Conservation (phyloP, 2,797 vertebrate species). For the Hypotaenidia philippensis region DNA sequence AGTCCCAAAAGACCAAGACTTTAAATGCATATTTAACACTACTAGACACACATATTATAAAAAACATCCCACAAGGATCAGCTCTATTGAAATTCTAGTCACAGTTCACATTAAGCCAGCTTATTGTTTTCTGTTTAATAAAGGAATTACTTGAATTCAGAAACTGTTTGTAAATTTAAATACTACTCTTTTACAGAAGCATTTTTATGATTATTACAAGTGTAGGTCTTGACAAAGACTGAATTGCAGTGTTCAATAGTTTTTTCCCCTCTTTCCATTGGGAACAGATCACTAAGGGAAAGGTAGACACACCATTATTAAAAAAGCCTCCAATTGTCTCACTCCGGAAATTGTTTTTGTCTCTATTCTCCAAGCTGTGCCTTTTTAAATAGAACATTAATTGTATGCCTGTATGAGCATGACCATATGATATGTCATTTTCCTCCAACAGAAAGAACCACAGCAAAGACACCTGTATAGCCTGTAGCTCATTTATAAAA, state of each 20-base stretch:
- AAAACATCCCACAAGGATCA: neutral
- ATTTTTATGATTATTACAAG: neutral
- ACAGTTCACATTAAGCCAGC: slow-evolving; percentile 36
- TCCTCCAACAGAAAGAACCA: neutral
- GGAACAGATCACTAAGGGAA: neutral
- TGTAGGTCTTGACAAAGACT: neutral
- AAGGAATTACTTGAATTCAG: slow-evolving; percentile 57
- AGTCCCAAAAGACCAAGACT: neutral
- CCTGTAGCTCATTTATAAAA: neutral
- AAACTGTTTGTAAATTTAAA: slow-evolving; percentile 48
- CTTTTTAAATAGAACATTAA: neutral
- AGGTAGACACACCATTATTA: neutral
- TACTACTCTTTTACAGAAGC: slow-evolving; percentile 10
- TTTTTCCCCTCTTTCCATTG: neutral
- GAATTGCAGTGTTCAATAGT: neutral
- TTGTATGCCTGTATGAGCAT: neutral
- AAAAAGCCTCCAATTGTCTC: neutral
- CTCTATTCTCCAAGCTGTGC: neutral
- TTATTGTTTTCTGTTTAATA: slow-evolving; percentile 57
- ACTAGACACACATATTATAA: neutral
- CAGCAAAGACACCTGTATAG: neutral
- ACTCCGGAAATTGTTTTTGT: neutral
- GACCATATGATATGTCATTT: neutral
- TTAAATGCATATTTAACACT: neutral
- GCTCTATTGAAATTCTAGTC: slow-evolving; percentile 60